These are phyloP conservation scores for Alitta virens DNA, from an alignment of 2,888 invertebrate species.

Conservation along the genomic window DNA sequence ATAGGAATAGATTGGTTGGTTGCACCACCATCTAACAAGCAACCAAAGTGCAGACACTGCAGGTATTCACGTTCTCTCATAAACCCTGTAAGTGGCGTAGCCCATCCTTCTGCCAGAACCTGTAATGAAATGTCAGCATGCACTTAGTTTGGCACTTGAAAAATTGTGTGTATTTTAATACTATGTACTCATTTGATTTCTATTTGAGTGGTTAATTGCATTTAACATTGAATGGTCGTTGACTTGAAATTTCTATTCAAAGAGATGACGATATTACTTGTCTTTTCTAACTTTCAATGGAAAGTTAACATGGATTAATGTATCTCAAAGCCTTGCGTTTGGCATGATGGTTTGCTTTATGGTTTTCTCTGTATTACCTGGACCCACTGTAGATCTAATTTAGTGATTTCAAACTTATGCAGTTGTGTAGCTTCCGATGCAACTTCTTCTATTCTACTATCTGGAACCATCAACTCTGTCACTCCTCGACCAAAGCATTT, in stretches of 20 bases:
- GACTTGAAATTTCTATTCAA: no score
- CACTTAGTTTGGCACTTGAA: no score
- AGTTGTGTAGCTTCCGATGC: conserved; percentile 72
- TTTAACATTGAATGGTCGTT: no score
- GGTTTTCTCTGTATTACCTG: conserved; percentile 58
- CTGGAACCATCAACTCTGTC: conserved; percentile 77
- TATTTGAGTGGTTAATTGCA: no score
- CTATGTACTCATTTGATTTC: no score
- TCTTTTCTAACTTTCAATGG: no score
- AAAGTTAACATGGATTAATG: no score
- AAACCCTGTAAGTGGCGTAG: conserved; percentile 90
- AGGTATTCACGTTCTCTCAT: conserved; percentile 95
- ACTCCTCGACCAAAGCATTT: conserved; percentile 60
- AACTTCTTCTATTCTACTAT: conserved; percentile 65
- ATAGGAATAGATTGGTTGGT: conserved; percentile 94
- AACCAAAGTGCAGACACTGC: conserved; percentile 88
- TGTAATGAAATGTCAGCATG: no score
- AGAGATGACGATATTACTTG: no score
- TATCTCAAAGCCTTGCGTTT: no score
- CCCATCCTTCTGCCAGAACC: conserved; percentile 96
- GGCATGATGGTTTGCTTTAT: no score
- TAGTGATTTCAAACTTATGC: conserved; percentile 72
- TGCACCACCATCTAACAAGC: conserved; percentile 71
- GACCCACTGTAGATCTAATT: conserved; percentile 92
- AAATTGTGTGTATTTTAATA: no score